Evolutionary conservation across 2,888 invertebrate species (phyloP), one percentile per base, ranked within the genome.

Genomic region (Drosophila maculinotata): DNA sequence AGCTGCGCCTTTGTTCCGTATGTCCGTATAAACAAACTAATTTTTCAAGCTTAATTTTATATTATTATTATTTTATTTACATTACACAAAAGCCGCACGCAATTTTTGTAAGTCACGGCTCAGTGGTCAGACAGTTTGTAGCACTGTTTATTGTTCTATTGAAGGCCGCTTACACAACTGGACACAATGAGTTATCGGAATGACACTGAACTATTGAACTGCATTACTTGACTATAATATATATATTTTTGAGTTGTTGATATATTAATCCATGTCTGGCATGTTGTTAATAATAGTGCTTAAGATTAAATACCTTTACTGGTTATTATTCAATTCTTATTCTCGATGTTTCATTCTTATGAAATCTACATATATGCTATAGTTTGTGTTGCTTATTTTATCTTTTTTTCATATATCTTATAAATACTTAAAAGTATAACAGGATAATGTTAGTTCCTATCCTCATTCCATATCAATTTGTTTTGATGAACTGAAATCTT

Each of bases 171-270:
- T 36, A 31, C 26, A 56, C 23, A 33, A 35, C 33, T 20, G 28
- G 9, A 15, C 30, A 15, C 8, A 47, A 51, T 56, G 47, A 57
- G 51, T 69, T 71, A 71, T 69, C 59, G 42, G 28, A 25, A 44
- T 65, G 84, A 56, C 79, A 73, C 44, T 79, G 79, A 79, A 74
- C 73, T 54, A 58, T 76, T 75, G 76, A 74, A 58, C 76, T 54
- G 35, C 47, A 52, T 23, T 35, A 51, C 28, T 44, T 49, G 54
- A 31, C 5, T 8, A 31, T 26, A 17, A 7, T 6, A 26, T 23
- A 26, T 47, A 12, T 10, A 41, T 20, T 20, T 20, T 20, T 20
- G n/a, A n/a, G n/a, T n/a, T n/a, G n/a, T n/a, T n/a, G n/a, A n/a
- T n/a, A n/a, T 20, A 3, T 3, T 20, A 20, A 20, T 2, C 20